Evolutionary conservation across 1,140 invertebrate species (phyloP), one percentile per base, ranked within the genome.

Genomic region (Nylanderia fulva): DNA sequence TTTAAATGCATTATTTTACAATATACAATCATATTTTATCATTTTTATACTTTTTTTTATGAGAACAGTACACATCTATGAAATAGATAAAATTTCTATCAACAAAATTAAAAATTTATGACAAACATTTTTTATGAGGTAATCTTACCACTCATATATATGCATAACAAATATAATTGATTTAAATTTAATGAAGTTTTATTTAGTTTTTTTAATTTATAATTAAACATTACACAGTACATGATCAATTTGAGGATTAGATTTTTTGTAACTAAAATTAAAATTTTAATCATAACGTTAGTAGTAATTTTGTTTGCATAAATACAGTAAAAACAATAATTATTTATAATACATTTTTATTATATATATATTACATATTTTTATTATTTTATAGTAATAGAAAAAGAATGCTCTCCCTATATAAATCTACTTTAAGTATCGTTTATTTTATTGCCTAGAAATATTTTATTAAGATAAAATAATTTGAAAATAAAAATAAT

Each of bases 31-130:
- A 33, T 29, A 61, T 64, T 39, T 33, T n/a, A n/a, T 64, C 0
- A 39, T 3, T 24, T 0, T 64, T 24, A 13, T 42, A 7, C 42
- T 66, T 66, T 66, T 29, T 33, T 69, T 11, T 21, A 52, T 29
- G 29, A 33, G 29, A 1, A 21, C n/a, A 39, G 48, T 48, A 48
- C 29, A 48, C 18, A 69, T 69, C 7, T 64, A 6, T 61, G 36
- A 63, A 27, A 60, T 27, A 60, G 8, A 66, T 21, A 66, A 66
- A 0, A n/a, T 66, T 60, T 33, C 29, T 33, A 24, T 11, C 29
- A 64, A 9, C 9, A 64, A n/a, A n/a, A 39, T 36, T 39, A 64
- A n/a, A 64, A 4, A 71, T 71, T 71, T 52, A 13, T 71, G 29
- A 52, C 29, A n/a, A 69, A 42, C n/a, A 71, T 45, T 4, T 66